Evolutionary conservation across 2,797 vertebrate genomes (phyloP).

Genomic region (Crocidura indochinensis): DNA sequence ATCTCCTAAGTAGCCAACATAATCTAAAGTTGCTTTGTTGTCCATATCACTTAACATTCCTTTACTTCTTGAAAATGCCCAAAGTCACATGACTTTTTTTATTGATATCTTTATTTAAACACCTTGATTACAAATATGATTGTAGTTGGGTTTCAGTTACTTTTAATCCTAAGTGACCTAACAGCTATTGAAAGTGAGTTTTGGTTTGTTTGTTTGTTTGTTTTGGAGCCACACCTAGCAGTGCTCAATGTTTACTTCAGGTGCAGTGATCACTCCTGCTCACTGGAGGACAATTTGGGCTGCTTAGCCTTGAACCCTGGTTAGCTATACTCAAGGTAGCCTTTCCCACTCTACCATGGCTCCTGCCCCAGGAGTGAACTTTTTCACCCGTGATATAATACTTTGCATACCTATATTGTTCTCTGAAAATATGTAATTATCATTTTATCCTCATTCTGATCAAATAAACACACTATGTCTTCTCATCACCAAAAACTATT

Average conservation of each 20-base stretch:
- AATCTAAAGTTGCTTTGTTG: background rate
- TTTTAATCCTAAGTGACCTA: background rate
- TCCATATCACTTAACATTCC: background rate
- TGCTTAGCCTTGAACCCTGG: too few species aligned
- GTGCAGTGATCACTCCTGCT: too few species aligned
- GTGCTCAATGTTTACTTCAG: too few species aligned
- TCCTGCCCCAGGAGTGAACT: background rate
- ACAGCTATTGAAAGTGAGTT: background rate
- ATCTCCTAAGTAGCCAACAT: background rate
- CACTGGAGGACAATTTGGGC: too few species aligned
- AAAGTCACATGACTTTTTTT: slow-evolving; percentile 5
- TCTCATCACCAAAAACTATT: background rate
- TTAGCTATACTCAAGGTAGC: too few species aligned
- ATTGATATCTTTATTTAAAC: background rate
- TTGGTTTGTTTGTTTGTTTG: too few species aligned
- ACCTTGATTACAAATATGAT: too few species aligned
- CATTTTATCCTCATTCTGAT: slow-evolving; percentile 13
- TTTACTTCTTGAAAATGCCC: slow-evolving; percentile 32
- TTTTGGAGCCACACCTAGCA: too few species aligned
- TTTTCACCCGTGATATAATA: background rate
- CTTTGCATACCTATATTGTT: background rate
- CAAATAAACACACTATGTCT: background rate
- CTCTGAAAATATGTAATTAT: background rate
- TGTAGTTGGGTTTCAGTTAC: too few species aligned
- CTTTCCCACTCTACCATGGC: too few species aligned